Conservation (phyloP, 2,113 vertebrate species). For the Galbula dea region DNA sequence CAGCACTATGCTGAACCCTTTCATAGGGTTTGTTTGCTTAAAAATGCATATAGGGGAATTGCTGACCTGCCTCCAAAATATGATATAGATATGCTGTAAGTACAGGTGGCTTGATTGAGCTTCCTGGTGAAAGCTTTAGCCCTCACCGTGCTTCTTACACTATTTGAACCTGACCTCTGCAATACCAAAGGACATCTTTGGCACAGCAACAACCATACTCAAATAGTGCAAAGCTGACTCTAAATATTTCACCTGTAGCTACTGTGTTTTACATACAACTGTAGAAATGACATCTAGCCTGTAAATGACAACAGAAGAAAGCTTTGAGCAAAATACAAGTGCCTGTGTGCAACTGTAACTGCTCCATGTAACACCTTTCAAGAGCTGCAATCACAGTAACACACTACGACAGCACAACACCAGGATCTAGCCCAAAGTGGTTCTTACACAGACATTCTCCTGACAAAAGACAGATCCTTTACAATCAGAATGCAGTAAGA, state of each 20-base stretch:
- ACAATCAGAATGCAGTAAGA: not conserved
- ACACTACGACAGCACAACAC: not conserved
- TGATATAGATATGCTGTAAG: accelerated
- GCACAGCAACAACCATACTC: not conserved
- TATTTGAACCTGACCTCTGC: not conserved
- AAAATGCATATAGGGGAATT: not conserved
- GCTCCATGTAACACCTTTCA: not conserved
- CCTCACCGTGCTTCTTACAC: not conserved
- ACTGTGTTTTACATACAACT: not conserved
- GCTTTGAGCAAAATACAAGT: not conserved
- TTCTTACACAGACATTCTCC: not conserved
- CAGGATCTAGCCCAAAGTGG: not conserved
- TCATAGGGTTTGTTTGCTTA: not conserved
- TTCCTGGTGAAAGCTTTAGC: not conserved
- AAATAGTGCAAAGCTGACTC: not conserved
- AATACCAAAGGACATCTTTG: not conserved
- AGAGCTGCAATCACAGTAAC: not conserved
- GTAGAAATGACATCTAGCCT: not conserved
- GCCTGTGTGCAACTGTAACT: not conserved
- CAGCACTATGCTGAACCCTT: not conserved
- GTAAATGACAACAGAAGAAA: not conserved
- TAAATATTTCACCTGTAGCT: not conserved
- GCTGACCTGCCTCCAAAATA: not conserved
- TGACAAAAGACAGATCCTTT: not conserved
- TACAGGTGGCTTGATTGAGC: not conserved